Percentiles rank a stretch among this genome's conserved stretches.
These are phyloP conservation scores for Aurelia aurita DNA, from an alignment of 30 jellyfish, hydroid and myxozoan genomes.

Conservation along the genomic window DNA sequence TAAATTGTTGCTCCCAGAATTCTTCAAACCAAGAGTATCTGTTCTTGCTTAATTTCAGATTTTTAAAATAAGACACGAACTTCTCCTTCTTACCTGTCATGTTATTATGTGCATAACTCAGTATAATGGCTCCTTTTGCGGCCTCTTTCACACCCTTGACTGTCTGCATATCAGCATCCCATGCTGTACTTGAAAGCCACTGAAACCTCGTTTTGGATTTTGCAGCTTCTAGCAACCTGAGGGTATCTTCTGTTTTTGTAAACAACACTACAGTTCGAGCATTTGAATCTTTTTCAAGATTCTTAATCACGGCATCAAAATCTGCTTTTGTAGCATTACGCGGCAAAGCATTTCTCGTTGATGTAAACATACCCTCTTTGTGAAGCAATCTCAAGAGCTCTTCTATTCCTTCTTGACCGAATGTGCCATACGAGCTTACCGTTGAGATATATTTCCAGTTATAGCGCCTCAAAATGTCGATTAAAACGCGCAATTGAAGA, in stretches of 20 bases:
- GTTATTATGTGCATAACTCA: background rate
- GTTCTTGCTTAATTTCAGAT: background rate
- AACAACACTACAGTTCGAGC: constrained; percentile 11
- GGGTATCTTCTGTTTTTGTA: constrained; percentile 27
- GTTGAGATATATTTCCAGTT: constrained; percentile 55
- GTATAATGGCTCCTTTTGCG: constrained; percentile 56
- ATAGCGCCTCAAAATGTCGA: constrained; percentile 25
- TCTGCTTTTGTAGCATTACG: background rate
- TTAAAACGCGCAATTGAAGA: constrained; percentile 8
- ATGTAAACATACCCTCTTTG: background rate
- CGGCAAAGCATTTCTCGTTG: constrained; percentile 3
- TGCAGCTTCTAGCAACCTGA: constrained; percentile 7
- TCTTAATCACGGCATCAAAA: background rate
- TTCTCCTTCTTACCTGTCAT: too few relatives aligned
- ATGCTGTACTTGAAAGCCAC: constrained; percentile 14
- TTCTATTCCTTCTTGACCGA: constrained; percentile 41
- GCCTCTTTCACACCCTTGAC: background rate
- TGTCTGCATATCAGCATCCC: background rate
- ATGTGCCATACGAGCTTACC: constrained; percentile 17
- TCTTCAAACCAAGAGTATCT: constrained; percentile 37
- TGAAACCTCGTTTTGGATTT: background rate
- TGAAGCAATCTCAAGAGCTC: background rate
- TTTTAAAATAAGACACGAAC: constrained; percentile 8
- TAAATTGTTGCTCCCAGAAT: constrained; percentile 41
- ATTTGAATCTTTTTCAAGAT: background rate